These are phyloP conservation scores for Ctenosaura bakeri DNA, from an alignment of 2,797 vertebrate genomes.

Conservation along the genomic window DNA sequence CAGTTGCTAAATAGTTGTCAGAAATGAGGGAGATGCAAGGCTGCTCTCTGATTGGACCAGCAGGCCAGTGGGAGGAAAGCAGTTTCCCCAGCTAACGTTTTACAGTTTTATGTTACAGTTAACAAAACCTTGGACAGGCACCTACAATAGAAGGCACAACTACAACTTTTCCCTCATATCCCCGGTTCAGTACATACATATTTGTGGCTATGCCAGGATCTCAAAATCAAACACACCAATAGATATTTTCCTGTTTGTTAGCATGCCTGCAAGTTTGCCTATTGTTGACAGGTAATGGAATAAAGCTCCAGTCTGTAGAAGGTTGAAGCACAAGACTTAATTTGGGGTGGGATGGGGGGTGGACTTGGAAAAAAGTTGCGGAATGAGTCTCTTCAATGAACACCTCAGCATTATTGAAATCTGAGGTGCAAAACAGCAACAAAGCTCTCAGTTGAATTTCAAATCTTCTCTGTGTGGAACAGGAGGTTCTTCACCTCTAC, in stretches of 20 bases:
- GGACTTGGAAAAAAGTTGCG: neutral
- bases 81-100: constrained; percentile 78
- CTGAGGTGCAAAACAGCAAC: neutral
- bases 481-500: neutral
- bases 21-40: constrained; percentile 87
- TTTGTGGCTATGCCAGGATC: neutral
- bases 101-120: constrained; percentile 85
- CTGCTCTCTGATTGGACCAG: constrained; percentile 82
- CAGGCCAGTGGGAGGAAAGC: constrained; percentile 86
- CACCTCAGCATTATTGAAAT: neutral
- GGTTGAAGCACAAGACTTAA: neutral
- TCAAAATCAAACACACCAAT: neutral
- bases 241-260: too few species aligned
- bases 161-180: rapidly evolving
- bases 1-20: constrained; percentile 94
- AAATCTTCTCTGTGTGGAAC: neutral
- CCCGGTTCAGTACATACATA: rapidly evolving
- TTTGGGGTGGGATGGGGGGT: neutral
- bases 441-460: neutral
- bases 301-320: neutral
- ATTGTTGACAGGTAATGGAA: neutral
- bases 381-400: neutral
- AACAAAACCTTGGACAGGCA: constrained; percentile 74
- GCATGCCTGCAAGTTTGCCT: neutral
- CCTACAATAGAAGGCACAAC: constrained; percentile 66